A percentile compares a stretch with the other conserved stretches of the same genome.
These are phyloP conservation scores for Pimpla rufipes DNA, from an alignment of 2,888 invertebrate species.

Conservation along the genomic window DNA sequence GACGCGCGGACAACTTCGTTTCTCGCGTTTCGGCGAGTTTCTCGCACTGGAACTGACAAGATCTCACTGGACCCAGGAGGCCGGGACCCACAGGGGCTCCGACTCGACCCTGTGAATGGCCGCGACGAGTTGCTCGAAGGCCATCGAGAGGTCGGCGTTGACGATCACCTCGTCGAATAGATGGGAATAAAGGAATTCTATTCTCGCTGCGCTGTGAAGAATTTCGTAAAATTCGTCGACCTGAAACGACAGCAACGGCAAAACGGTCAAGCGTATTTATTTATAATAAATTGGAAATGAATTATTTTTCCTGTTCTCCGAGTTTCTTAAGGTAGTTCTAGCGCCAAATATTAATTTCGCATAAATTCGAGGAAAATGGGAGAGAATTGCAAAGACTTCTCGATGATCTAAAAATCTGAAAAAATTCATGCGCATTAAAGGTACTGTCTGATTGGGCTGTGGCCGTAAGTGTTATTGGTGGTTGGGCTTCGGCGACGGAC, in stretches of 20 bases:
- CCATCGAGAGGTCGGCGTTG: constrained; percentile 95
- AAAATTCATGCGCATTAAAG: too few relatives aligned
- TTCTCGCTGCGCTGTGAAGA: constrained; percentile 93
- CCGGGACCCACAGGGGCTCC: constrained; percentile 98
- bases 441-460: too few relatives aligned
- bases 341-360: too few relatives aligned
- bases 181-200: constrained; percentile 97
- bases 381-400: too few relatives aligned
- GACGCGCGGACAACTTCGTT: constrained; percentile 1
- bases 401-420: too few relatives aligned
- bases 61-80: constrained; percentile 95
- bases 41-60: constrained; percentile 19
- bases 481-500: too few relatives aligned
- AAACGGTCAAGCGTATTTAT: too few relatives aligned
- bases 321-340: too few relatives aligned
- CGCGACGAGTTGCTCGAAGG: constrained; percentile 94
- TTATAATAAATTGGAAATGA: neutral
- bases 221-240: constrained; percentile 97
- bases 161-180: constrained; percentile 97
- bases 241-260: constrained; percentile 86
- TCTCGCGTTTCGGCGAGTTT: constrained; percentile 25
- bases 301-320: too few relatives aligned
- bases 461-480: too few relatives aligned
- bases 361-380: too few relatives aligned
- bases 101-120: constrained; percentile 94